These are phyloP conservation scores for Ispidina picta DNA, from an alignment of 2,797 vertebrate species.

Conservation along the genomic window DNA sequence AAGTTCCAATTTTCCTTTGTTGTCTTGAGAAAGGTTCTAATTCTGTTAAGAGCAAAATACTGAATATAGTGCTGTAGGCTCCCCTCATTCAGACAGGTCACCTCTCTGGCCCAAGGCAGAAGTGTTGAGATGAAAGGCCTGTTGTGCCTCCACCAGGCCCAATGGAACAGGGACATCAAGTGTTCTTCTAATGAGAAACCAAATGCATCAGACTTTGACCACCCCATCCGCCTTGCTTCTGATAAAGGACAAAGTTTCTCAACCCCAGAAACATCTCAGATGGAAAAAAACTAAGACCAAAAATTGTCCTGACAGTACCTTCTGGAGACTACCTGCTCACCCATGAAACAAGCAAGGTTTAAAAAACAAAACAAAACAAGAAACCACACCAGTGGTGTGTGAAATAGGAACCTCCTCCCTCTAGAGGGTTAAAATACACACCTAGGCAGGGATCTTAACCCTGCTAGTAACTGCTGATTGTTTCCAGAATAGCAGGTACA, in stretches of 20 bases:
- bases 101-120: not conserved
- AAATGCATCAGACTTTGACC: not conserved
- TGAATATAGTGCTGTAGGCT: not conserved
- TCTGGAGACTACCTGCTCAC: not conserved
- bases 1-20: not conserved
- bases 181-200: not conserved
- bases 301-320: not conserved
- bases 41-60: not conserved
- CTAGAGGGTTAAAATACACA: not conserved
- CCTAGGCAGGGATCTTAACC: not conserved
- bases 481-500: not conserved
- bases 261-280: not conserved
- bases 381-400: not conserved
- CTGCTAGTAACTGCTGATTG: not conserved
- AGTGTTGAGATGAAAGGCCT: not conserved
- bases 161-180: not conserved
- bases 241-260: not conserved
- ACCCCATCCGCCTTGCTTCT: not conserved
- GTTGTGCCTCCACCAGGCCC: not conserved
- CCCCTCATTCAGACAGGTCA: not conserved
- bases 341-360: not conserved
- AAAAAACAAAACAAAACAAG: not conserved
- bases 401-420: not conserved
- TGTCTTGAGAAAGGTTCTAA: constrained; percentile 1
- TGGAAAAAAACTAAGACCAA: not conserved